Conservation (phyloP, 2,797 vertebrate species). For the Microcaecilia unicolor region DNA sequence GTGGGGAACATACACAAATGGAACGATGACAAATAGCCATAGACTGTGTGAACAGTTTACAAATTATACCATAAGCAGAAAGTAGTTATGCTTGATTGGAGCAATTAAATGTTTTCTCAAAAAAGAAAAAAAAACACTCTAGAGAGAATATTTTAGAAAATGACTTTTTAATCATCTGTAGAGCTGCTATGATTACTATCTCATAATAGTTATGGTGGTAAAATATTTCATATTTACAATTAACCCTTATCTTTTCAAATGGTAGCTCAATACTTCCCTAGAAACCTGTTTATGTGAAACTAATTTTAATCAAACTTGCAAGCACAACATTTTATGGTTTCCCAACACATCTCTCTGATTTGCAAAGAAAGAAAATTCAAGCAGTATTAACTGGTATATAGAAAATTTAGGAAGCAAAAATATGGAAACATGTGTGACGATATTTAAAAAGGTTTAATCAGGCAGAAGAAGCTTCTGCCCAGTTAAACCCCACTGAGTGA, state of each 20-base stretch:
- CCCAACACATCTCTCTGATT: not conserved
- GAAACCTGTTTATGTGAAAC: constrained; percentile 43
- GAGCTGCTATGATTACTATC: constrained; percentile 70
- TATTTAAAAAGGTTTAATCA: no score
- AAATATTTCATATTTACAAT: constrained; percentile 65
- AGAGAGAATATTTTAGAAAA: constrained; percentile 96
- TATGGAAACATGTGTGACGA: no score
- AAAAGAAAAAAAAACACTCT: constrained; percentile 65
- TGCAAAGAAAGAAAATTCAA: constrained; percentile 2
- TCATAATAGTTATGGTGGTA: constrained; percentile 76
- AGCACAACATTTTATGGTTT: constrained; percentile 5
- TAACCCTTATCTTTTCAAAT: constrained; percentile 30
- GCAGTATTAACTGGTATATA: not conserved
- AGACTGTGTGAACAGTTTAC: constrained; percentile 61
- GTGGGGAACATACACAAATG: constrained; percentile 41
- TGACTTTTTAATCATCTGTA: constrained; percentile 93
- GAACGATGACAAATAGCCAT: constrained; percentile 78
- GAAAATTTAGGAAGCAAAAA: no score
- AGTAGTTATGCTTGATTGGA: constrained; percentile 84
- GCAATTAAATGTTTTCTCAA: constrained; percentile 90
- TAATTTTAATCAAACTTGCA: constrained; percentile 43
- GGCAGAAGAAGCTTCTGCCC: no score
- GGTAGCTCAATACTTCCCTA: constrained; percentile 20
- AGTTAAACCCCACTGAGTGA: no score
- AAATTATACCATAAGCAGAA: constrained; percentile 76